Conservation (phyloP, 2,888 invertebrate genomes). For the Megaustenia siamemsis region DNA sequence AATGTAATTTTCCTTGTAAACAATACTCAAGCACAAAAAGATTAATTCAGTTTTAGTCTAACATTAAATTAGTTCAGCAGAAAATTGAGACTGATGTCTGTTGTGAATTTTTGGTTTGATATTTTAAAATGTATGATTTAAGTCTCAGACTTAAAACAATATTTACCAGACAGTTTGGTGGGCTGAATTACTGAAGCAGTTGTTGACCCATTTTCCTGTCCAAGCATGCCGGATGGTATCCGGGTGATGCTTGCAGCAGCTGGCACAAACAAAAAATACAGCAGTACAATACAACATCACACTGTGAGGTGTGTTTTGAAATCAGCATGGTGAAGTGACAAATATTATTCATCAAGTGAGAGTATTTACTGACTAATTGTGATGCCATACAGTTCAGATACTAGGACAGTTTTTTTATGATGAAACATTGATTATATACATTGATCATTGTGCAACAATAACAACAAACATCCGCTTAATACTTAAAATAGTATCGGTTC, state of each 20-base stretch:
- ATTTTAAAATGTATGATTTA: not conserved
- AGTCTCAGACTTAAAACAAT: not conserved
- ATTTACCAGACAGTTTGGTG: slow-evolving; percentile 52
- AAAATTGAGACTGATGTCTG: too few relatives aligned
- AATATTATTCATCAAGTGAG: too few relatives aligned
- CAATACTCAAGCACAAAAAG: not conserved
- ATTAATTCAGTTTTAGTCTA: not conserved
- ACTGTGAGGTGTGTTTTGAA: not conserved
- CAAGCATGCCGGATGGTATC: slow-evolving; percentile 41
- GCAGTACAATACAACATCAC: not conserved
- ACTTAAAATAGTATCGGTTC: too few relatives aligned
- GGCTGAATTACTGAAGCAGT: slow-evolving; percentile 21
- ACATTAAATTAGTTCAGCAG: not conserved
- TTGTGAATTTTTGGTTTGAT: not conserved
- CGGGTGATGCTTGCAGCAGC: slow-evolving; percentile 23
- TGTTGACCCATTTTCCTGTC: slow-evolving; percentile 38
- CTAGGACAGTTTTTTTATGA: too few relatives aligned
- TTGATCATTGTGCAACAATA: too few relatives aligned
- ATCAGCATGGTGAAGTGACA: not conserved
- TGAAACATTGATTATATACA: too few relatives aligned
- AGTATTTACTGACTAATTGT: too few relatives aligned
- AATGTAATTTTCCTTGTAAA: not conserved
- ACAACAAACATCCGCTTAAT: too few relatives aligned
- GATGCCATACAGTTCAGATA: too few relatives aligned
- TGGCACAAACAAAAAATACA: not conserved